Evolutionary conservation across 2,113 vertebrate genomes (phyloP), one percentile per base, ranked within the genome.

Genomic region (Limanda limanda): DNA sequence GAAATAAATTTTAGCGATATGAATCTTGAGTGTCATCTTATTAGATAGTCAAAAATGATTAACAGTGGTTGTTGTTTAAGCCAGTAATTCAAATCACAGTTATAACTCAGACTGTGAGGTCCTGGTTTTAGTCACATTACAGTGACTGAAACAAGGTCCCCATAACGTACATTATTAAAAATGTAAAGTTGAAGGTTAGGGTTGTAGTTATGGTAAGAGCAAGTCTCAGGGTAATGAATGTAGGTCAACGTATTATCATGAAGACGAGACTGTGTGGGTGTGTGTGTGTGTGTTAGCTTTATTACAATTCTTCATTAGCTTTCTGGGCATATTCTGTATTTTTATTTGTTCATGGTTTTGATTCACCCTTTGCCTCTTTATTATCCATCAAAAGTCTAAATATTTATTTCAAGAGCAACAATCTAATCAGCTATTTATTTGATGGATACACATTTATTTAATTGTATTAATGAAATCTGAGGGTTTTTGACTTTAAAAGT

Each of bases 341-440:
- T 62, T 67, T 60, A 31, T 82, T 64, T 70, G 52, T 80, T 71
- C 40, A 48, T 18, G 15, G 3, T 65, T 72, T 73, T n/a, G 21
- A 2, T 45, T 47, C 65, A 61, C 1, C 0, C 14, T 9, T 51
- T 81, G 25, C 40, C 24, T 76, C 59, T 40, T 54, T 66, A 42
- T 59, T 63, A 59, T n/a, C n/a, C 31, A 21, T 58, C 23, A 51
- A n/a, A 2, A 57, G 14, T 52, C 25, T 59, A 23, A 23, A 42
- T 65, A 66, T 79, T 76, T 73, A 78, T 78, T 84, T 73, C 56
- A 62, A 18, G 3, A 69, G 62, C 58, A 77, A 58, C 56, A 74
- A 65, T 48, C 63, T 70, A 59, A 76, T 84, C 77, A 60, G 68
- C 54, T 82, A 24, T 87, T 87, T 81, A 81, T 86, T 71, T 14